A percentile compares a stretch with the other conserved stretches of the same genome.
These are phyloP conservation scores for Rhagoletis pomonella DNA, from an alignment of 1,140 invertebrate species.

Conservation along the genomic window DNA sequence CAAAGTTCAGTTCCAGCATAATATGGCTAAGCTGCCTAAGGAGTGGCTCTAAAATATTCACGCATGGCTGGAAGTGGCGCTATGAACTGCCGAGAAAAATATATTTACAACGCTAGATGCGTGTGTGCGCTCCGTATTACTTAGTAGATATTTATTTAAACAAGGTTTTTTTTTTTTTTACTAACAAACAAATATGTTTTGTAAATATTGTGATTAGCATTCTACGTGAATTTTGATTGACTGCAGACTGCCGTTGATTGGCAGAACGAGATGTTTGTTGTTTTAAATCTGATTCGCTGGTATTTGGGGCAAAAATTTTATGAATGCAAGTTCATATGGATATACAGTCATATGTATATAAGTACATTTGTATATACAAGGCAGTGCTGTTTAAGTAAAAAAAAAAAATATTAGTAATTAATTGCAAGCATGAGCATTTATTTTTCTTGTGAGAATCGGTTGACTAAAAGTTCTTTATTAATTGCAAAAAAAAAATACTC, in stretches of 20 bases:
- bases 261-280: neutral
- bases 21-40: neutral
- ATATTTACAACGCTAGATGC: neutral
- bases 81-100: neutral
- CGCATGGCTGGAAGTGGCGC: conserved; percentile 17
- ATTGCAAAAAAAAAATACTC: too few species aligned
- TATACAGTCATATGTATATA: too few species aligned
- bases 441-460: neutral
- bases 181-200: neutral
- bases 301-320: conserved; percentile 25
- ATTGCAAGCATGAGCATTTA: neutral
- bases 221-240: conserved; percentile 12
- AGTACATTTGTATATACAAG: neutral
- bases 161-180: neutral
- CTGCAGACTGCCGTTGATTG: conserved; percentile 35
- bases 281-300: neutral
- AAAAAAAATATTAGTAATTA: neutral
- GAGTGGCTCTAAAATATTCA: conserved; percentile 25
- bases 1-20: too few species aligned
- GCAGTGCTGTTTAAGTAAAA: neutral
- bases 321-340: neutral
- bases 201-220: conserved; percentile 19
- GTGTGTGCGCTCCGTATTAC: too few species aligned
- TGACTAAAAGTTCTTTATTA: too few species aligned
- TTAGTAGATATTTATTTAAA: too few species aligned